phyloP scores from a whole-genome alignment of 92 coral and sea anemone species.

The Palythoa grandiflora region DNA sequence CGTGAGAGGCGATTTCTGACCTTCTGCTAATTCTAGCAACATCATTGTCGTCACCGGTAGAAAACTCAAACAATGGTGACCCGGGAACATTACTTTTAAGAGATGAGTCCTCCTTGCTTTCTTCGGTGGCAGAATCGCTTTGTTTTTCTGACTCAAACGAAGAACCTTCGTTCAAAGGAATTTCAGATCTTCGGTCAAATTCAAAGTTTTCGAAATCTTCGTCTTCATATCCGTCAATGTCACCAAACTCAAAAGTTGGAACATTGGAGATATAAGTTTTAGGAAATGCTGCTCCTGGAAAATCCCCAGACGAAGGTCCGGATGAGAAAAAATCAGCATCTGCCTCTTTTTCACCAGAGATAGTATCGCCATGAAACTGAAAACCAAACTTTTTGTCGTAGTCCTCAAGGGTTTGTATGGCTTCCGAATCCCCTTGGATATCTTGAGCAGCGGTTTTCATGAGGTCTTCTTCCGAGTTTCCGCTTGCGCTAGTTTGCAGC shows the following conservation, averaged over 20 bases:
- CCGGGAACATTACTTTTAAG: neutral
- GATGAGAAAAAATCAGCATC: constrained; percentile 44
- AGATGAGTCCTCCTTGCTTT: neutral
- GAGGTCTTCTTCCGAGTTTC: neutral
- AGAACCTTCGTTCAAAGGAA: neutral
- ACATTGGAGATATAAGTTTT: constrained; percentile 4
- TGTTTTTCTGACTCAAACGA: constrained; percentile 1
- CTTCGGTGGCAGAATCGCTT: neutral
- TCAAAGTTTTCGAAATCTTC: constrained; percentile 27
- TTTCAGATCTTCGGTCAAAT: constrained; percentile 23
- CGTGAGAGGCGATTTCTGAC: constrained; percentile 28
- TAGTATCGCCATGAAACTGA: constrained; percentile 19
- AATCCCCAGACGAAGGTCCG: constrained; percentile 1
- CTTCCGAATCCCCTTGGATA: constrained; percentile 19
- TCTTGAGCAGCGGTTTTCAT: constrained; percentile 33
- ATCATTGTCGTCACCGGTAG: neutral
- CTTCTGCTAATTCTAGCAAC: constrained; percentile 34
- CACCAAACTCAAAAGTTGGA: neutral
- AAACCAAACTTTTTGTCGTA: constrained; percentile 34
- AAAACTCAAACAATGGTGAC: constrained; percentile 8
- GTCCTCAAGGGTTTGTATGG: neutral
- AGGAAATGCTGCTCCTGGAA: constrained; percentile 15
- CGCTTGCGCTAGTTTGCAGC: neutral
- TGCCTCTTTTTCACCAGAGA: constrained; percentile 34
- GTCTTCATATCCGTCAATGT: neutral